These are phyloP conservation scores for Enteromius argenteus DNA, from an alignment of 2,797 vertebrate genomes.

Conservation along the genomic window DNA sequence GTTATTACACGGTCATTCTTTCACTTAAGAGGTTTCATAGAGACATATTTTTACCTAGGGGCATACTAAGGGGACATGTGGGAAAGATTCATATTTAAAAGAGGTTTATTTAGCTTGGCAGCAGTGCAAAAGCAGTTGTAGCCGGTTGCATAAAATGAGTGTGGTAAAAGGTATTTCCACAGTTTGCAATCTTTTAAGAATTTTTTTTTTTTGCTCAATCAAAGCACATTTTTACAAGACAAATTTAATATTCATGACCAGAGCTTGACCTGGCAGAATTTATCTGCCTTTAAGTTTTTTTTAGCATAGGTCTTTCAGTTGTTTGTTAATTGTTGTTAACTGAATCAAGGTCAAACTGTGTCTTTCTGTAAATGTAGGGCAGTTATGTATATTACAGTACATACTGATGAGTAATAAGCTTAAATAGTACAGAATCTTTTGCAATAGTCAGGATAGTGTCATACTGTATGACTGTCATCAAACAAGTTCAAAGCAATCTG, in stretches of 20 bases:
- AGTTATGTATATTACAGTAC: not conserved
- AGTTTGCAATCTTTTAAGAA: not conserved
- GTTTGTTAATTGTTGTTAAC: not conserved
- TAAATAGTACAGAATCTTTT: not conserved
- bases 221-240: not conserved
- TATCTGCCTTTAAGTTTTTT: not conserved
- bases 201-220: not conserved
- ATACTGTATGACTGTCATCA: not conserved
- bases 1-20: not conserved
- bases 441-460: not conserved
- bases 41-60: not conserved
- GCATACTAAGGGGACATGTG: not conserved
- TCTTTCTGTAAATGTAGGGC: not conserved
- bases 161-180: not conserved
- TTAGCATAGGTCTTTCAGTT: not conserved
- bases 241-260: not conserved
- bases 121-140: not conserved
- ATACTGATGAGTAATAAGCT: not conserved
- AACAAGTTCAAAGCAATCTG: not conserved
- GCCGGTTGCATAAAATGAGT: not conserved
- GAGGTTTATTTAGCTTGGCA: slow-evolving; percentile 13
- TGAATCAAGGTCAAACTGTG: not conserved
- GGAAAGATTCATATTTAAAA: slow-evolving; percentile 6
- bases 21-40: not conserved
- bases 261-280: not conserved